These are phyloP conservation scores for Cercopithecus mona DNA, from an alignment of 2,113 vertebrate genomes.

Conservation along the genomic window DNA sequence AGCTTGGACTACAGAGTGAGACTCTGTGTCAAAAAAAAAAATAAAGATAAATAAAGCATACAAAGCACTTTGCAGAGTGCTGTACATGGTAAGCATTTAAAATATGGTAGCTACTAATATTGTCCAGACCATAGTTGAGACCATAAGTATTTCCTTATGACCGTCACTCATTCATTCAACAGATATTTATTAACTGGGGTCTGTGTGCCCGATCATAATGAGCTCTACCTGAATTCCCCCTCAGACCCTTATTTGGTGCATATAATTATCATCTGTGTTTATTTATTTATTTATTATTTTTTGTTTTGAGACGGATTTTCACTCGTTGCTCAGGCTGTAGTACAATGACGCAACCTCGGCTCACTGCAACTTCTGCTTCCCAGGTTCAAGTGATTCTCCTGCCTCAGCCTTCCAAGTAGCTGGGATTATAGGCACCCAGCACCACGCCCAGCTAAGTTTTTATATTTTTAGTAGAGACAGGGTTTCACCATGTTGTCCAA, in stretches of 20 bases:
- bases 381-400: no score
- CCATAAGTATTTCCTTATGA: not conserved
- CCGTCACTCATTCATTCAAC: not conserved
- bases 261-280: not conserved
- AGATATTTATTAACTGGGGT: slow-evolving; percentile 19
- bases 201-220: not conserved
- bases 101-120: not conserved
- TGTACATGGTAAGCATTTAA: not conserved
- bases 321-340: no score
- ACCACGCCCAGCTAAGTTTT: no score
- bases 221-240: slow-evolving; percentile 1
- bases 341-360: no score
- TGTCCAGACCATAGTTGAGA: not conserved
- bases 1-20: no score
- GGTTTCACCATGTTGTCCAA: no score
- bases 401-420: no score
- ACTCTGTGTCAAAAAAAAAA: no score
- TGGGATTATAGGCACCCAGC: no score
- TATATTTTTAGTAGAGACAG: no score
- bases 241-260: not conserved
- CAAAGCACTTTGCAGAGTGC: not conserved
- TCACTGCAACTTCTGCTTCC: no score
- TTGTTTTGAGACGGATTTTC: no score
- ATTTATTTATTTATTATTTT: not conserved
- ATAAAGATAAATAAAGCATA: not conserved